Percentiles rank a stretch among this genome's conserved stretches.
phyloP scores from a whole-genome alignment of 2,888 invertebrate species.

The Mactromeris polynyma region DNA sequence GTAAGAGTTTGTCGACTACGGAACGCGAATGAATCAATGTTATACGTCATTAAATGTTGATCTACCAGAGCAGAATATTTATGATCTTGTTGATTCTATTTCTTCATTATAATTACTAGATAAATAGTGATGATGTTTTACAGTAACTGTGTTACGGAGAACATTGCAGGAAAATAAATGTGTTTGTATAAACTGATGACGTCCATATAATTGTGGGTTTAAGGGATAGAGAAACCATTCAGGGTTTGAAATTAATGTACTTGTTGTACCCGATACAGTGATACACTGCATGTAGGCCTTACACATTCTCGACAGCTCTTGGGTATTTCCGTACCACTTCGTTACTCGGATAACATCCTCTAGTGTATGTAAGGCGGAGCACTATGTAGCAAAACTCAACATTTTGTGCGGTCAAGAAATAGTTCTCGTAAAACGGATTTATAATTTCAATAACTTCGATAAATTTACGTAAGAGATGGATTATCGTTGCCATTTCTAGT shows the following conservation, averaged over 20 bases:
- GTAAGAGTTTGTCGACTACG: not conserved
- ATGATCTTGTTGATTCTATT: not conserved
- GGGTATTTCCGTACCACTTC: no score
- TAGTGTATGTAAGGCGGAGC: no score
- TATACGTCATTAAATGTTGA: not conserved
- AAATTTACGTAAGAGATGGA: no score
- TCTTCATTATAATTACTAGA: not conserved
- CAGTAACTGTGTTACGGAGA: conserved; percentile 8
- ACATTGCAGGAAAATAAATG: not conserved
- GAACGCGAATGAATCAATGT: not conserved
- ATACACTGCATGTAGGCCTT: no score
- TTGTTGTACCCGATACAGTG: not conserved
- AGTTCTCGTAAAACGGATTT: no score
- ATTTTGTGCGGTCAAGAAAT: no score
- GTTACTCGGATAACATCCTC: no score
- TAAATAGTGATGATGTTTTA: not conserved
- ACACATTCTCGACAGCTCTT: no score
- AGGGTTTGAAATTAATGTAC: not conserved
- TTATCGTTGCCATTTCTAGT: no score
- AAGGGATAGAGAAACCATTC: not conserved
- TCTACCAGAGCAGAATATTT: not conserved
- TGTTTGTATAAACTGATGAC: not conserved
- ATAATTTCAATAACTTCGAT: no score
- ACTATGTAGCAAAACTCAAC: no score
- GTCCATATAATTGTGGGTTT: not conserved